Conservation (phyloP, 2,888 invertebrate genomes). For the Schizotus pectinicornis region DNA sequence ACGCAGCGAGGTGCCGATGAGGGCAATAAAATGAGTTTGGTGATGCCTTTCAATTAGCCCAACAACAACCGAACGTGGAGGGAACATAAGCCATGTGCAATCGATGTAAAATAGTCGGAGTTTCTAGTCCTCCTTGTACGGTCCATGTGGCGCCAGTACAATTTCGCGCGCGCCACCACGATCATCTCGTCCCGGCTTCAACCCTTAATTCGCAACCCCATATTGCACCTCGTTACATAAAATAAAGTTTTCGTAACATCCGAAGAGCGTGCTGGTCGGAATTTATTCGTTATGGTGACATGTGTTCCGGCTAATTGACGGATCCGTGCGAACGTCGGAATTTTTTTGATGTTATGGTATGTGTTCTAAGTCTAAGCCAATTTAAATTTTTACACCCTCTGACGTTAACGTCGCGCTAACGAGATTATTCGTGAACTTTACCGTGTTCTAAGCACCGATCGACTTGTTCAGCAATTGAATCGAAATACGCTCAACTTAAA, state of each 20-base stretch:
- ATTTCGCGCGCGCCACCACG: constrained; percentile 39
- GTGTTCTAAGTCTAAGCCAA: too few species aligned
- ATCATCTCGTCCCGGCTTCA: constrained; percentile 34
- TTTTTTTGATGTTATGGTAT: too few species aligned
- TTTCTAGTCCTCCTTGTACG: constrained; percentile 29
- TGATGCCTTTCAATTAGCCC: constrained; percentile 19
- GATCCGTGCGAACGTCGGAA: too few species aligned
- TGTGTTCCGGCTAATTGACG: too few species aligned
- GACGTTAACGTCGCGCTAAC: too few species aligned
- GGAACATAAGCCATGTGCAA: constrained; percentile 30
- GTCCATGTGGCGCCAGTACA: constrained; percentile 51
- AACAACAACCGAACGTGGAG: constrained; percentile 9
- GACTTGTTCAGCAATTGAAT: too few species aligned
- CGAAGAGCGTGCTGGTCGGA: background rate
- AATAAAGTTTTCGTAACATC: background rate
- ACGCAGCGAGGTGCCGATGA: background rate
- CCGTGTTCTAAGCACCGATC: too few species aligned
- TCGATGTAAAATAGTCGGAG: constrained; percentile 32
- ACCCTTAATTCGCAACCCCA: constrained; percentile 39
- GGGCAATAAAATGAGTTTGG: constrained; percentile 17
- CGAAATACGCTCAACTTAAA: too few species aligned
- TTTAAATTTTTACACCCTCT: too few species aligned
- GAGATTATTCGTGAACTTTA: too few species aligned
- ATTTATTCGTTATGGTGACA: constrained; percentile 18
- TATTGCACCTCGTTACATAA: constrained; percentile 36